These are phyloP conservation scores for Tetraodon nigroviridis DNA, from an alignment of 2,113 vertebrate genomes.

Conservation along the genomic window DNA sequence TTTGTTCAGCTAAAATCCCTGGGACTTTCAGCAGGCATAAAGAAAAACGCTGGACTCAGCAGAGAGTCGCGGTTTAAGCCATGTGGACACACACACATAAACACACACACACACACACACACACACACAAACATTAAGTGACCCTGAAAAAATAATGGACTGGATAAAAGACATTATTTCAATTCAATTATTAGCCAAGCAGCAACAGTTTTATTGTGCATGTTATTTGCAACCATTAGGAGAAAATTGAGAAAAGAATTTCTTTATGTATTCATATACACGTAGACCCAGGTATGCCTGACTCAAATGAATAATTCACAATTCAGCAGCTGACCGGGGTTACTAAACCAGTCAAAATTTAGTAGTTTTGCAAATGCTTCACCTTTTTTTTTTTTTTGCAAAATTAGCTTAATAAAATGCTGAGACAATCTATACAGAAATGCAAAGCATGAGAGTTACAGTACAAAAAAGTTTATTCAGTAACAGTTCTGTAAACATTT, in stretches of 20 bases:
- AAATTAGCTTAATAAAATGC: neutral
- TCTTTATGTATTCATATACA: too few relatives aligned
- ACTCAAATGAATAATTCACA: too few relatives aligned
- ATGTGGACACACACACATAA: slow-evolving; percentile 63
- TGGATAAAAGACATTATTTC: neutral
- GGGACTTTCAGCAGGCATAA: slow-evolving; percentile 80
- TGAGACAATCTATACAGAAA: neutral
- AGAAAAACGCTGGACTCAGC: slow-evolving; percentile 86
- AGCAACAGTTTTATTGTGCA: too few relatives aligned
- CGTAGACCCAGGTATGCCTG: too few relatives aligned
- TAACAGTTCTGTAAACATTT: slow-evolving; percentile 82
- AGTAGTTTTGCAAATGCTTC: neutral
- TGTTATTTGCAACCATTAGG: too few relatives aligned
- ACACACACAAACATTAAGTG: neutral
- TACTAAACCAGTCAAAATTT: neutral
- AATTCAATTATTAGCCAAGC: neutral
- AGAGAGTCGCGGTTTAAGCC: slow-evolving; percentile 76
- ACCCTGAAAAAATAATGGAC: neutral
- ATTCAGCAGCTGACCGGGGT: too few relatives aligned
- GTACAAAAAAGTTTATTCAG: slow-evolving; percentile 88
- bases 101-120: slow-evolving; percentile 41
- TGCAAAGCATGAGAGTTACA: slow-evolving; percentile 29
- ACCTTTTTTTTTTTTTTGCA: neutral
- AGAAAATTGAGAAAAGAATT: too few relatives aligned
- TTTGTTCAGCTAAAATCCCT: slow-evolving; percentile 85